Conservation (phyloP, 2,113 vertebrate genomes). For the Scytalopus superciliaris region DNA sequence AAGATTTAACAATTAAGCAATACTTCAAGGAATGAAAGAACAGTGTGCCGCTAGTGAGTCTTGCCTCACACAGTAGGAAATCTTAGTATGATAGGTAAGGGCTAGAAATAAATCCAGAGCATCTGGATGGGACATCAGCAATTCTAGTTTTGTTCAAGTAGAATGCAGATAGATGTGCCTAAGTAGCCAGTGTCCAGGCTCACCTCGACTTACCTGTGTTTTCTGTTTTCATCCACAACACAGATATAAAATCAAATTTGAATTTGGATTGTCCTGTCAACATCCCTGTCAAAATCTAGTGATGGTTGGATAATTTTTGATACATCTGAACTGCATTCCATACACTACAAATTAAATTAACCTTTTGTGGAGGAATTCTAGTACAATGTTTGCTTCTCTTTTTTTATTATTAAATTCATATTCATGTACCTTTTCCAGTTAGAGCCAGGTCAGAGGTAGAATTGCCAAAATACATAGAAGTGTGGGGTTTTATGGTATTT, state of each 20-base stretch:
- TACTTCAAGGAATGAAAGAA: not conserved
- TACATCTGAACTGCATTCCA: not conserved
- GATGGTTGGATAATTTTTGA: not conserved
- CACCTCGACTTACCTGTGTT: not conserved
- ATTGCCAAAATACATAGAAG: conserved; percentile 39
- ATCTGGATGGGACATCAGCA: not conserved
- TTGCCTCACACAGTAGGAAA: not conserved
- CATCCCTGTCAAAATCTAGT: not conserved
- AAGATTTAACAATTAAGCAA: not conserved
- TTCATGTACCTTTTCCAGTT: conserved; percentile 1
- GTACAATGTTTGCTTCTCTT: not conserved
- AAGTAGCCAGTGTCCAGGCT: not conserved
- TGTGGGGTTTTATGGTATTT: conserved; percentile 16
- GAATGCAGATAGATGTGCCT: not conserved
- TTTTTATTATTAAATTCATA: conserved; percentile 12
- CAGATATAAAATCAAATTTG: not conserved
- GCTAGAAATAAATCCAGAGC: not conserved
- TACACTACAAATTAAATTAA: not conserved
- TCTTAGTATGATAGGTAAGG: not conserved
- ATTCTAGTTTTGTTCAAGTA: not conserved
- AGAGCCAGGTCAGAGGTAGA: not conserved
- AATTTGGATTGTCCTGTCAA: not conserved
- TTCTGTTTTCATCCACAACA: not conserved
- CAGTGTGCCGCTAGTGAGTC: not conserved
- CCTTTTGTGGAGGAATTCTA: not conserved